Conservation (phyloP, 2,888 invertebrate genomes). For the Acleris literana region DNA sequence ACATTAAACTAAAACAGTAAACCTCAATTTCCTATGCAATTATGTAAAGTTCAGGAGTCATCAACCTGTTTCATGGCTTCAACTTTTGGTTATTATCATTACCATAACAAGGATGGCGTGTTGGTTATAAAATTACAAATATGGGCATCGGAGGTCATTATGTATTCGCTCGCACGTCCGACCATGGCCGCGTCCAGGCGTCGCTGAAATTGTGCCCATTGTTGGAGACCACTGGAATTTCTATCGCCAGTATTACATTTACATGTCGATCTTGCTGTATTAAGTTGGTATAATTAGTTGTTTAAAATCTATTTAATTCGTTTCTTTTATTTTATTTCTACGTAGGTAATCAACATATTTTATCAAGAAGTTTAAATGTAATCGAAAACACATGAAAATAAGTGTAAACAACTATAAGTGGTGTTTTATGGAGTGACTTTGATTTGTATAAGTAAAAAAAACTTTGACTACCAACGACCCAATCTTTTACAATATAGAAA, state of each 20-base stretch:
- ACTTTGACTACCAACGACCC: no score
- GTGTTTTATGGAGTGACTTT: no score
- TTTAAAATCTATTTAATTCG: neutral
- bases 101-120: slow-evolving; percentile 63
- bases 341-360: no score
- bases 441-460: no score
- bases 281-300: slow-evolving; percentile 8
- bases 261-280: slow-evolving; percentile 11
- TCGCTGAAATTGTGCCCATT: slow-evolving; percentile 54
- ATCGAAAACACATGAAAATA: no score
- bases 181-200: slow-evolving; percentile 43
- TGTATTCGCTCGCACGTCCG: slow-evolving; percentile 69
- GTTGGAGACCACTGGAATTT: slow-evolving; percentile 41
- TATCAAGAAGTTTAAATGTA: no score
- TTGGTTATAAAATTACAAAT: slow-evolving; percentile 71
- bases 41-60: slow-evolving; percentile 15
- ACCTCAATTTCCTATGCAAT: slow-evolving; percentile 15
- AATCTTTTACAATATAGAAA: no score
- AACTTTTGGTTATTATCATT: slow-evolving; percentile 58
- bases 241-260: slow-evolving; percentile 30
- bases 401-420: no score
- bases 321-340: no score
- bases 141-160: slow-evolving; percentile 68
- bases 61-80: slow-evolving; percentile 40
- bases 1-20: slow-evolving; percentile 7